Evolutionary conservation across 2,888 invertebrate genomes (phyloP).

Genomic region (Papilio gigon): DNA sequence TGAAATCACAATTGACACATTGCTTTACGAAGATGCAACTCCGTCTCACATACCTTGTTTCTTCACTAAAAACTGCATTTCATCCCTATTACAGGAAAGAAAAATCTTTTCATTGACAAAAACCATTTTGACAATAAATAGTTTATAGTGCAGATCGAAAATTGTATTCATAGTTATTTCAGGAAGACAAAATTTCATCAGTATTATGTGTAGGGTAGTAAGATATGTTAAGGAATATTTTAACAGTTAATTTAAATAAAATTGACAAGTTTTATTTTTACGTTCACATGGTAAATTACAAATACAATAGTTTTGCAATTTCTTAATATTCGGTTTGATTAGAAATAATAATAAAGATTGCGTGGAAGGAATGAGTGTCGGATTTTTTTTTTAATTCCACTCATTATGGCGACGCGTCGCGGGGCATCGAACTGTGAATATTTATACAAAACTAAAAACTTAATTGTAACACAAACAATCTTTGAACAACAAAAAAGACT

Average conservation of each 20-base stretch:
- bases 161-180: too few species aligned
- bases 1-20: neutral
- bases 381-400: neutral
- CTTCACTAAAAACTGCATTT: neutral
- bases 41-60: neutral
- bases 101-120: neutral
- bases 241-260: too few species aligned
- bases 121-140: neutral
- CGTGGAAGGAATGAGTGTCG: neutral
- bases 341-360: neutral
- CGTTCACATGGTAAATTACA: too few species aligned
- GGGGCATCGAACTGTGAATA: neutral
- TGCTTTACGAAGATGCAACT: neutral
- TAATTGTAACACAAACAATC: neutral
- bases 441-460: neutral
- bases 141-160: neutral
- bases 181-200: too few species aligned
- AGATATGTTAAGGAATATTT: too few species aligned
- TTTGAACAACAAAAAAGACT: neutral
- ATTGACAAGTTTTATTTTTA: too few species aligned
- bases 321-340: neutral
- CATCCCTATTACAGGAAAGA: neutral
- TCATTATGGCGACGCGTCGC: neutral
- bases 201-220: too few species aligned
- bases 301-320: neutral